Conservation (phyloP, 2,888 invertebrate genomes). For the Dasysyrphus albostriatus region DNA sequence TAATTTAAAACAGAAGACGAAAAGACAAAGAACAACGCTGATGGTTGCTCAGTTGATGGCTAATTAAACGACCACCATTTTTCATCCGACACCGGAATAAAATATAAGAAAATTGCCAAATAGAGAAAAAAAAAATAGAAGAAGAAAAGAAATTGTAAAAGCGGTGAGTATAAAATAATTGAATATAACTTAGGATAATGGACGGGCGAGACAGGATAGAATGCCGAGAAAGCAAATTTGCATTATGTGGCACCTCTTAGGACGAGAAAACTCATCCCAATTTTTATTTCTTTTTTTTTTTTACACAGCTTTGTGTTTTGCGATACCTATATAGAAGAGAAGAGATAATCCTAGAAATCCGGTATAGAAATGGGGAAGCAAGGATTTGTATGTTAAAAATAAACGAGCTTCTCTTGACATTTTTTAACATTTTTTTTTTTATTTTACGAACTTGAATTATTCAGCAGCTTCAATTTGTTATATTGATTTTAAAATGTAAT, state of each 20-base stretch:
- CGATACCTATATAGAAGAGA: too few relatives aligned
- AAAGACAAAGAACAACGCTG: constrained; percentile 36
- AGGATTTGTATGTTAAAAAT: neutral
- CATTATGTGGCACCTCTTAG: constrained; percentile 8
- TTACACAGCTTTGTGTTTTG: neutral
- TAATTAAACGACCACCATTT: constrained; percentile 67
- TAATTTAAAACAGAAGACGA: constrained; percentile 59
- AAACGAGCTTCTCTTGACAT: neutral
- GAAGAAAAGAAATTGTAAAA: neutral
- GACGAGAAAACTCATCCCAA: constrained; percentile 3
- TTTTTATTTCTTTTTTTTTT: neutral
- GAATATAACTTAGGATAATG: constrained; percentile 23
- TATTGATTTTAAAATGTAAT: neutral
- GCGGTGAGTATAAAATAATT: constrained; percentile 10
- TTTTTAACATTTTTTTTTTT: neutral
- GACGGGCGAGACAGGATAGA: constrained; percentile 12
- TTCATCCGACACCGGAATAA: constrained; percentile 49
- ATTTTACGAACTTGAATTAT: neutral
- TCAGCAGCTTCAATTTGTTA: neutral
- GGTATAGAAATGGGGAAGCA: neutral
- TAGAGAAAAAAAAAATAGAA: neutral
- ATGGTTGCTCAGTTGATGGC: constrained; percentile 58
- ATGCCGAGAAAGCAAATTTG: constrained; percentile 18
- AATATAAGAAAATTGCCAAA: constrained; percentile 16
- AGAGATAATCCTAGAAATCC: neutral